Percentiles rank a stretch among this genome's conserved stretches.
phyloP scores from a whole-genome alignment of 2,797 vertebrate species.

The Babyrousa celebensis region DNA sequence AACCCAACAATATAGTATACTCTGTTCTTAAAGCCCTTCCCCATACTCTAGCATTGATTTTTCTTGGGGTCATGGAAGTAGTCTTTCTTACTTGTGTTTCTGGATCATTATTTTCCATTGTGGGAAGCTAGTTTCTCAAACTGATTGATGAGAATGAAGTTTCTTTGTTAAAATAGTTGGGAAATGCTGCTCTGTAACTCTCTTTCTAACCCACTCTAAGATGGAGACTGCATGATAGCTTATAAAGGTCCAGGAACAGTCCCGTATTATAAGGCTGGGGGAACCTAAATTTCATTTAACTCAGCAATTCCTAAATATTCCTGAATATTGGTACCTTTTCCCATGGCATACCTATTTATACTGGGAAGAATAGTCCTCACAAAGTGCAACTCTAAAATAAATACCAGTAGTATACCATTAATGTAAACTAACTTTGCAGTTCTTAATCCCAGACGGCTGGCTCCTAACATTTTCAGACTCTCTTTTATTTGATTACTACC shows the following conservation, averaged over 20 bases:
- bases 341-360: background rate
- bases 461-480: conserved; percentile 33
- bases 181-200: background rate
- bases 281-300: conserved; percentile 43
- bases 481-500: conserved; percentile 1
- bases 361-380: background rate
- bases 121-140: background rate
- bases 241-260: background rate
- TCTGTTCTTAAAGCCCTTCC: background rate
- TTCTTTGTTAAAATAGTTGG: conserved; percentile 16
- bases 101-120: background rate
- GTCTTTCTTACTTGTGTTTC: background rate
- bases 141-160: conserved; percentile 11
- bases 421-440: background rate
- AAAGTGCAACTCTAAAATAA: background rate
- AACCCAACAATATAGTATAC: background rate
- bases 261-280: background rate
- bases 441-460: background rate
- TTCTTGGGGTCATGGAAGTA: background rate
- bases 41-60: background rate
- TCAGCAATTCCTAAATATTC: conserved; percentile 55
- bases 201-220: background rate
- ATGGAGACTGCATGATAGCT: background rate
- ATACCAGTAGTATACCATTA: background rate
- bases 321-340: background rate